phyloP scores from a whole-genome alignment of 2,113 vertebrate genomes.

The Indicator indicator region DNA sequence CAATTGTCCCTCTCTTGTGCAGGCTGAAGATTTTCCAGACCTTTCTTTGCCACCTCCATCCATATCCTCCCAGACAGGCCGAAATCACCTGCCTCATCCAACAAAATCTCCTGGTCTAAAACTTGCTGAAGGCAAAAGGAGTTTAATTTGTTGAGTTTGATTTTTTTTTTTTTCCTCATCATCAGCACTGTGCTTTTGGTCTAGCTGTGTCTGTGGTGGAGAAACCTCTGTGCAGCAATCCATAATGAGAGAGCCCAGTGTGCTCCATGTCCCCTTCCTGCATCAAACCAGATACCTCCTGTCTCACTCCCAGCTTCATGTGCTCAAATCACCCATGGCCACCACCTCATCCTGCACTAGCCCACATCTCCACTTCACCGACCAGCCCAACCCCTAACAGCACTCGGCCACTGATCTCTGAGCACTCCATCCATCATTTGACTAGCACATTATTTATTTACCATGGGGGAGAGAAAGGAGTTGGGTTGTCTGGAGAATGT shows the following conservation, averaged over 20 bases:
- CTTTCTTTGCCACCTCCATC: neutral
- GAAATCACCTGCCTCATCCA: neutral
- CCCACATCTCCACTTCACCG: neutral
- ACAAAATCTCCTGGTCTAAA: neutral
- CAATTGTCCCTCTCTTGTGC: neutral
- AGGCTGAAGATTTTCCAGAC: neutral
- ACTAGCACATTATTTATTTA: conserved; percentile 73
- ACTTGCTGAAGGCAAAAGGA: neutral
- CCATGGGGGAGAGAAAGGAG: conserved; percentile 60
- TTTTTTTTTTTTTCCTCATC: too few species aligned
- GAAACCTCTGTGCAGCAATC: neutral
- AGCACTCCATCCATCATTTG: conserved; percentile 67
- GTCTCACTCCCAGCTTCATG: neutral
- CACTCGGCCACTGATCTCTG: neutral
- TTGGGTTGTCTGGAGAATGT: conserved; percentile 62
- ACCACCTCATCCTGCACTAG: neutral
- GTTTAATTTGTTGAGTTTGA: neutral
- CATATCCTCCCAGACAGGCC: neutral
- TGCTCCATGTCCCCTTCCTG: neutral
- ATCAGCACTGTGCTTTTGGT: neutral
- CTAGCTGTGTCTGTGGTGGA: neutral
- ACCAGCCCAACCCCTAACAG: conserved; percentile 40
- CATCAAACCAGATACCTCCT: neutral
- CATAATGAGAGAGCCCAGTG: neutral
- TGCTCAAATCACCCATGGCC: neutral